Percentiles rank a stretch among this genome's conserved stretches.
These are phyloP conservation scores for Leptinotarsa tumamoca DNA, from an alignment of 2,888 invertebrate genomes.

Conservation along the genomic window DNA sequence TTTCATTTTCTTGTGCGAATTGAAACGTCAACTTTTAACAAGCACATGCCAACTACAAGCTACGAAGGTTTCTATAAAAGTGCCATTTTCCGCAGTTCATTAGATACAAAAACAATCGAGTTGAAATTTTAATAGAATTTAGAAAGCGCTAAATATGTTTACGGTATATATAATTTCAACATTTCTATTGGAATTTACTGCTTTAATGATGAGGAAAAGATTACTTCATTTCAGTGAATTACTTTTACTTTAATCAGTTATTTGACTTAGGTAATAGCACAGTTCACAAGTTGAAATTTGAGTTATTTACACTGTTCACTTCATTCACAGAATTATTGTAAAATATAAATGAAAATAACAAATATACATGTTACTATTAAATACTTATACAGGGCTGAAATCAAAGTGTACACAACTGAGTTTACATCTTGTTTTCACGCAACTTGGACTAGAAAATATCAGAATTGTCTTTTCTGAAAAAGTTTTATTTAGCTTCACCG, in stretches of 20 bases:
- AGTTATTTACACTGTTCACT: too few relatives aligned
- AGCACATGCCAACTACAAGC: neutral
- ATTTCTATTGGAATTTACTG: neutral
- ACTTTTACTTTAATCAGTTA: neutral
- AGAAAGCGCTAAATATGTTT: conserved; percentile 5
- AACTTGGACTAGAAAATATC: too few relatives aligned
- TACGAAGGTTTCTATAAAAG: neutral
- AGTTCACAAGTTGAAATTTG: neutral
- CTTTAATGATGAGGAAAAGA: neutral
- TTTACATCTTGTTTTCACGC: too few relatives aligned
- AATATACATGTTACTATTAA: too few relatives aligned
- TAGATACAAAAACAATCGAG: neutral
- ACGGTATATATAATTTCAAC: neutral
- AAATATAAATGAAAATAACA: too few relatives aligned
- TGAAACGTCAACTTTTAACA: neutral
- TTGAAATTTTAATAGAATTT: neutral
- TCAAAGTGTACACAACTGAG: too few relatives aligned
- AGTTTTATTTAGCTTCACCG: too few relatives aligned
- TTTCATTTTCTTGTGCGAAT: neutral
- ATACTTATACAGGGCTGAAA: too few relatives aligned
- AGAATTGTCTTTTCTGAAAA: too few relatives aligned
- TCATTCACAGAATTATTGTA: too few relatives aligned
- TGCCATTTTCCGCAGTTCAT: neutral
- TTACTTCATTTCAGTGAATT: neutral
- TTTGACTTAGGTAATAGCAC: neutral